Evolutionary conservation across 2,888 invertebrate genomes (phyloP).

Genomic region (Plagiodera versicolora): DNA sequence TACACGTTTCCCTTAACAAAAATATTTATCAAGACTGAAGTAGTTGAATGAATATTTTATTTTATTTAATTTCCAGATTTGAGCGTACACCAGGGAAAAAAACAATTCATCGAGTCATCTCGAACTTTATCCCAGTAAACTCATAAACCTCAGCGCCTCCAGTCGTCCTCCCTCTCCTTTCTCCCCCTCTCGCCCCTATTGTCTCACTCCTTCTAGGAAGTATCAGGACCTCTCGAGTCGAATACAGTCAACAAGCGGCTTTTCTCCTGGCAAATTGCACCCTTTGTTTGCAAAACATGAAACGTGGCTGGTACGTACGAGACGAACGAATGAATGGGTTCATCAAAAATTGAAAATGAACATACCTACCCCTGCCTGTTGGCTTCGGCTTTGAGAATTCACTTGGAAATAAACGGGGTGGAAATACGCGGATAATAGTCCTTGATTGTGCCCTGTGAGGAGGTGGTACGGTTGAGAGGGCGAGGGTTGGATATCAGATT

Average conservation of each 20-base stretch:
- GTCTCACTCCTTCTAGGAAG: constrained; percentile 24
- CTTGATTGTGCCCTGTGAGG: constrained; percentile 15
- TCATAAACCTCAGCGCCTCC: constrained; percentile 9
- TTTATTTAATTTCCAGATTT: too few species aligned
- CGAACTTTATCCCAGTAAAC: not conserved
- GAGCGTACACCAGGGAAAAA: not conserved
- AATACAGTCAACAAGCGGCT: constrained; percentile 39
- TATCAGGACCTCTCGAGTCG: constrained; percentile 38
- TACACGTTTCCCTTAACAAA: too few species aligned
- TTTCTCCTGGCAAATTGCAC: constrained; percentile 39
- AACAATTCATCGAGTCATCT: not conserved
- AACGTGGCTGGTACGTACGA: not conserved
- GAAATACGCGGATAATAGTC: constrained; percentile 14
- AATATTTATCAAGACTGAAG: too few species aligned
- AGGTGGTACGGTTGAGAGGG: not conserved
- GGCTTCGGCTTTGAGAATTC: constrained; percentile 29
- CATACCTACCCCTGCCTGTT: constrained; percentile 28
- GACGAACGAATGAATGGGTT: constrained; percentile 31
- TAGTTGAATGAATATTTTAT: too few species aligned
- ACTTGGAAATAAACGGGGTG: constrained; percentile 21
- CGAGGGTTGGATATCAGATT: too few species aligned
- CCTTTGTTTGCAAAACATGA: constrained; percentile 40
- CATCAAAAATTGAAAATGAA: constrained; percentile 45
- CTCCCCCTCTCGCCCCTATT: too few species aligned
- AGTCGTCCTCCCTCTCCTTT: constrained; percentile 36